Conservation (phyloP, 1,140 invertebrate genomes). For the Diuraphis noxia region DNA sequence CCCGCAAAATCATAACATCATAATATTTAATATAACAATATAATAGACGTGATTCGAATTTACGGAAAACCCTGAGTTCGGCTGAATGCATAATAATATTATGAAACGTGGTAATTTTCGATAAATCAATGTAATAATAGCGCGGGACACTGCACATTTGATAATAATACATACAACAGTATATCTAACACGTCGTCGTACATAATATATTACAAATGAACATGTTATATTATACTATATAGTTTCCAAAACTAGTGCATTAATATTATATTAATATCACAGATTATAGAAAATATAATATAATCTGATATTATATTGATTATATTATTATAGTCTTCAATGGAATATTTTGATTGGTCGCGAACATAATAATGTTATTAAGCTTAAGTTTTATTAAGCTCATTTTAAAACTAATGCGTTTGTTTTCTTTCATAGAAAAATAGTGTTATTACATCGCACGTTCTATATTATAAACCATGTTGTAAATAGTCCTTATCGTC, state of each 20-base stretch:
- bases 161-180: neutral
- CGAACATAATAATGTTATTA: too few species aligned
- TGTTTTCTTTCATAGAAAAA: neutral
- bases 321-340: neutral
- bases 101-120: neutral
- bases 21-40: neutral
- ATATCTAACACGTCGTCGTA: neutral
- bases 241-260: neutral
- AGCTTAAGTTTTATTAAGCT: too few species aligned
- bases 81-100: neutral
- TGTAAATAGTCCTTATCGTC: neutral
- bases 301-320: too few species aligned
- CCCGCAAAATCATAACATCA: neutral
- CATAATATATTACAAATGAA: neutral
- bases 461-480: neutral
- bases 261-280: slow-evolving; percentile 13
- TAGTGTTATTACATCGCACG: neutral
- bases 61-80: neutral
- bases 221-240: neutral
- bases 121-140: neutral
- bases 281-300: too few species aligned
- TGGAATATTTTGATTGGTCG: neutral
- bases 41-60: neutral
- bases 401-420: neutral
- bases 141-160: neutral